A percentile compares a stretch with the other conserved stretches of the same genome.
These are phyloP conservation scores for Coregonus clupeaformis DNA, from an alignment of 2,113 vertebrate genomes.

Conservation along the genomic window DNA sequence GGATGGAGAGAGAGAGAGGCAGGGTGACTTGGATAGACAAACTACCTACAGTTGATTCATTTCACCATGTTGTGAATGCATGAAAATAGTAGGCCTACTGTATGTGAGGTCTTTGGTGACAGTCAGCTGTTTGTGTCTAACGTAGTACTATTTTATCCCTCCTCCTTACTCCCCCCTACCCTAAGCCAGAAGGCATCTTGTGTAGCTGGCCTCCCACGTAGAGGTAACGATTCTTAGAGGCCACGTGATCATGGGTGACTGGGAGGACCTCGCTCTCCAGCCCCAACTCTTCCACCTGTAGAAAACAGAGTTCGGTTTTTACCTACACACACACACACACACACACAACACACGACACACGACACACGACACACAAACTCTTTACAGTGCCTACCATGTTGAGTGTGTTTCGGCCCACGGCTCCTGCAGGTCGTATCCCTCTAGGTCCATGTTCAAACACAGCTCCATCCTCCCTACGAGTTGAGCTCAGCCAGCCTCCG, in stretches of 20 bases:
- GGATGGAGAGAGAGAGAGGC: neutral
- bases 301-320: no score
- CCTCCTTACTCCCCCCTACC: conserved; percentile 61
- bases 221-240: conserved; percentile 83
- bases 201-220: conserved; percentile 77
- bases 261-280: conserved; percentile 79
- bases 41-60: neutral
- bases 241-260: conserved; percentile 74
- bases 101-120: no score
- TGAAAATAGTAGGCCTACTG: no score
- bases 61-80: neutral
- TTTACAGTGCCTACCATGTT: conserved; percentile 64
- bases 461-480: conserved; percentile 77
- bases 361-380: neutral
- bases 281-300: conserved; percentile 80
- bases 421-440: conserved; percentile 78
- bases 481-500: conserved; percentile 86
- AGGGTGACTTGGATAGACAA: neutral
- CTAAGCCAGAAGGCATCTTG: conserved; percentile 78
- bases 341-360: neutral
- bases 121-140: no score
- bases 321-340: neutral
- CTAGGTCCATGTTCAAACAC: conserved; percentile 89
- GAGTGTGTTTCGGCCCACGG: conserved; percentile 78
- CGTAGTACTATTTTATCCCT: neutral